Percentiles rank a stretch among this genome's conserved stretches.
Conservation (phyloP, 2,797 vertebrate genomes). For the Microctenopoma stevenorrisi region DNA sequence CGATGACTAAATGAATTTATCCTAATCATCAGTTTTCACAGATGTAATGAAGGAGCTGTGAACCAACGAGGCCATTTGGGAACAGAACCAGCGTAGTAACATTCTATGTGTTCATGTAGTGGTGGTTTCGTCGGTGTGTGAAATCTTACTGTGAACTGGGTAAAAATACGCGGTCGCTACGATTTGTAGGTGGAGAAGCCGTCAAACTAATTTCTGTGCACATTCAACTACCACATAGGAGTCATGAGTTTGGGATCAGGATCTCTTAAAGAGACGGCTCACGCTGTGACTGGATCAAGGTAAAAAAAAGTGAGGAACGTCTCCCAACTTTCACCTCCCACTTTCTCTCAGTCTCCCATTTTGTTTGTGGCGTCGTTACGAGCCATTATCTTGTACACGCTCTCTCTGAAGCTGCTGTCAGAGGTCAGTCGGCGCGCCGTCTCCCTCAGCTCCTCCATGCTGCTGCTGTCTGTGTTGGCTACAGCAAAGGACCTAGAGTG, state of each 20-base stretch:
- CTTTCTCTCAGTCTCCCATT: slow-evolving; percentile 49
- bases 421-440: slow-evolving; percentile 87
- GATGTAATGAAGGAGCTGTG: no score
- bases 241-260: slow-evolving; percentile 16
- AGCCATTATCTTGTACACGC: slow-evolving; percentile 89
- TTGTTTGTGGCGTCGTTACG: slow-evolving; percentile 63
- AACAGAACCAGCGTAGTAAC: no score
- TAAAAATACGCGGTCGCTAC: not conserved
- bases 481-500: slow-evolving; percentile 92
- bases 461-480: slow-evolving; percentile 76
- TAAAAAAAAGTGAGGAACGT: slow-evolving; percentile 12
- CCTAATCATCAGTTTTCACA: no score
- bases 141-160: no score
- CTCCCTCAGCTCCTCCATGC: slow-evolving; percentile 89
- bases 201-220: not conserved
- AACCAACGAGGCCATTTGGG: no score
- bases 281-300: slow-evolving; percentile 7
- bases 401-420: slow-evolving; percentile 91
- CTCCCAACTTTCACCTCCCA: not conserved
- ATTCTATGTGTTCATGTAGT: no score
- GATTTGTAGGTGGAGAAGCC: not conserved
- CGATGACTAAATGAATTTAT: no score
- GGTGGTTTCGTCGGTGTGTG: not conserved
- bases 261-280: slow-evolving; percentile 3
- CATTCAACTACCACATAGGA: slow-evolving; percentile 11